Base-by-base conservation (phyloP, 2,113 vertebrate genomes). In the Ascaphus truei region DNA sequence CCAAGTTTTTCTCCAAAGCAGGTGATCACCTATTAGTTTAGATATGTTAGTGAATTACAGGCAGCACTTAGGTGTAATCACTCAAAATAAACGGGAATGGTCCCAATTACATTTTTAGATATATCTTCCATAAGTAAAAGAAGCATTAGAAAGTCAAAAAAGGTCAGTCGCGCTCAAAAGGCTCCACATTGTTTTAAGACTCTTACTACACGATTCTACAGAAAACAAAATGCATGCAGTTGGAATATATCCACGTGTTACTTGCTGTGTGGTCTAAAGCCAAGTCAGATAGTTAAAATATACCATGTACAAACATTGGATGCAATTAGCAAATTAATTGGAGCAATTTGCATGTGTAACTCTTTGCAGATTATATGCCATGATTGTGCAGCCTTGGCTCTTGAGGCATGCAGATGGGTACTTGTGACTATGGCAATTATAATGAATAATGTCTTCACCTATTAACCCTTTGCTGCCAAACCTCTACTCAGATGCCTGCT, bases 321-420 rank as follows among this genome's bases (percentile, higher is more conserved):
- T 47, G 64, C 64, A 57, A 55, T 68, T 58, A 68, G 64, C 52
- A 57, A 68, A 68, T 68, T 68, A 68, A 68, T 68, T 47, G 39
- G 64, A 39, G 52, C 52, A 68, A 68, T 68, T 68, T 68, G 39
- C 53, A 47, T 68, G 27, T 57, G 39, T 33, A 57, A 31, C 53
- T 68, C 64, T 57, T 43, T 68, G 53, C 36, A 33, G 64, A 20
- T 29, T 57, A 57, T 57, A 47, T 68, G 55, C 53, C 29, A 34
- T 48, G 30, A 47, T 57, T 57, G 52, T 57, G 30, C 37, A 57
- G 27, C 10, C 37, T 33, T 45, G 39, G 26, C 20, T 68, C 51
- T 29, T 56, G 25, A 29, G 23, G 15, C 33, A 25, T 36, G 47
- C 47, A 64, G 43, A 64, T 63, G 31, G 13, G 20, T 64, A 64